Evolutionary conservation across 2,797 vertebrate species (phyloP).

Genomic region (Nasua narica): DNA sequence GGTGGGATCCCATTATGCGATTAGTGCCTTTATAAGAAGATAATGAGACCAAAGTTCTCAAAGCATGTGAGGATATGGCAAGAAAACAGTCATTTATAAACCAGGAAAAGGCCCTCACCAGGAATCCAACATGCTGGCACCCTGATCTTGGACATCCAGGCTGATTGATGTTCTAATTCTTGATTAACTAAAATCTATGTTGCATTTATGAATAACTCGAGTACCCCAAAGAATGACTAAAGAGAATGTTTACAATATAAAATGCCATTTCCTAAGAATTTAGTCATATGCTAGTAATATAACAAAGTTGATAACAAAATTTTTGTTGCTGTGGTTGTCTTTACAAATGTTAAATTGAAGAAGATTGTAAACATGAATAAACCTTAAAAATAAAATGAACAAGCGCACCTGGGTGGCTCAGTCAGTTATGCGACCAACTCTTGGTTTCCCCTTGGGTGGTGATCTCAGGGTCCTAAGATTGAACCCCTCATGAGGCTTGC

Average conservation of each 20-base stretch:
- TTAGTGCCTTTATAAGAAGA: background rate
- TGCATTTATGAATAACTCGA: background rate
- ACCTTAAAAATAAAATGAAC: background rate
- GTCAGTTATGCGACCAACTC: background rate
- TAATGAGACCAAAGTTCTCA: background rate
- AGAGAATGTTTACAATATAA: background rate
- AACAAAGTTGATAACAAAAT: slow-evolving; percentile 2
- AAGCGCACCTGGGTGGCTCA: background rate
- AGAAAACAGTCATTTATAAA: background rate
- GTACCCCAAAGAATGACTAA: background rate
- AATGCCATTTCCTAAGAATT: background rate
- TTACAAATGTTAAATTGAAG: background rate
- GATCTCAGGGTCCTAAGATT: background rate
- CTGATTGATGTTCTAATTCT: background rate
- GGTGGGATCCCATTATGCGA: fast-evolving
- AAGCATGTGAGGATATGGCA: fast-evolving
- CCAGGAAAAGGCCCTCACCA: background rate
- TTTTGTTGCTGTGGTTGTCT: background rate
- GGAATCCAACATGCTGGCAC: background rate
- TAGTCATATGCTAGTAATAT: background rate
- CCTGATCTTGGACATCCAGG: background rate
- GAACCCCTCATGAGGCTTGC: fast-evolving
- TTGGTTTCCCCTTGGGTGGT: background rate
- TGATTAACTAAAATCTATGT: background rate
- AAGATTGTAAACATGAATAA: background rate